A percentile compares a stretch with the other conserved stretches of the same genome.
These are phyloP conservation scores for Orbicella faveolata DNA, from an alignment of 64 coral and sea anemone species.

Conservation along the genomic window DNA sequence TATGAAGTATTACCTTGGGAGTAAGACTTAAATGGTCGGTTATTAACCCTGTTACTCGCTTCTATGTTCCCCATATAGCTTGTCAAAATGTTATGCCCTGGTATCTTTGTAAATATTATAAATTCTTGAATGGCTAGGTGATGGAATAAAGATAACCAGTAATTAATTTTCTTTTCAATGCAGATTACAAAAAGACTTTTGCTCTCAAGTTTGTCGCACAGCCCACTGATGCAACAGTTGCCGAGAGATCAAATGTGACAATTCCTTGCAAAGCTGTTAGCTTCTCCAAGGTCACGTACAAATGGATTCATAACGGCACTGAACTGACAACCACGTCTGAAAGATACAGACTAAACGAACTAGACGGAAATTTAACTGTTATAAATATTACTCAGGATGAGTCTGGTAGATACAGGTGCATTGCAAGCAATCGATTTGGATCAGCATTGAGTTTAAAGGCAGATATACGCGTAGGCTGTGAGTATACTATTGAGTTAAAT, in stretches of 20 bases:
- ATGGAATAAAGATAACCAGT: too few species aligned
- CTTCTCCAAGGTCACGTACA: not conserved
- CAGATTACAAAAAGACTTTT: not conserved
- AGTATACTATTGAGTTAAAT: not conserved
- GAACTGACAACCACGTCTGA: not conserved
- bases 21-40: too few species aligned
- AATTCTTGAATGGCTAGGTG: too few species aligned
- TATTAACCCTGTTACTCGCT: too few species aligned
- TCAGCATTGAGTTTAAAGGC: conserved; percentile 11
- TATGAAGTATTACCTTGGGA: too few species aligned
- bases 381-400: not conserved
- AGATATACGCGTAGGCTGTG: not conserved
- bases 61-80: too few species aligned
- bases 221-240: not conserved
- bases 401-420: not conserved
- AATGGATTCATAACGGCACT: conserved; percentile 8
- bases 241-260: not conserved
- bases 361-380: conserved; percentile 6
- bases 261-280: not conserved
- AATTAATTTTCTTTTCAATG: not conserved
- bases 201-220: not conserved
- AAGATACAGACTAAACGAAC: not conserved
- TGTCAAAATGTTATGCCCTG: too few species aligned
- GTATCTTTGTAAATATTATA: too few species aligned
- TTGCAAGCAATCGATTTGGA: not conserved